These are phyloP conservation scores for Platycheirus rosarum DNA, from an alignment of 2,888 invertebrate genomes.

Conservation along the genomic window DNA sequence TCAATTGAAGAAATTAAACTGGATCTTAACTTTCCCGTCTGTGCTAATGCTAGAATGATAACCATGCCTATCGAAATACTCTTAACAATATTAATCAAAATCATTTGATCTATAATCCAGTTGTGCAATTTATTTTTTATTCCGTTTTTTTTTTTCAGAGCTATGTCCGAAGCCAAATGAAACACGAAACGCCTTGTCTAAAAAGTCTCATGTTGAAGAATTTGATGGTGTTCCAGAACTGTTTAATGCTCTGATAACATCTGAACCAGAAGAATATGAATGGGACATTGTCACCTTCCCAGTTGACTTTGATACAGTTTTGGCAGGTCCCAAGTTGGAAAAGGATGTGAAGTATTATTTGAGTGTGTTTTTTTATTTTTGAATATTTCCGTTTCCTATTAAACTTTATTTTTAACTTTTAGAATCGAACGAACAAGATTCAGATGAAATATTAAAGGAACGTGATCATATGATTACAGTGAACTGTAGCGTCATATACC, in stretches of 20 bases:
- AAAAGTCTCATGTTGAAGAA: slow-evolving; percentile 93
- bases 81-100: too few species aligned
- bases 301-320: slow-evolving; percentile 88
- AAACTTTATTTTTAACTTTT: slow-evolving; percentile 71
- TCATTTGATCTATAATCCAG: too few species aligned
- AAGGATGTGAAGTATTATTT: slow-evolving; percentile 88
- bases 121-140: too few species aligned
- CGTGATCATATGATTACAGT: slow-evolving; percentile 85
- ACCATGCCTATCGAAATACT: too few species aligned
- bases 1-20: too few species aligned
- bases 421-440: slow-evolving; percentile 88
- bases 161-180: slow-evolving; percentile 94
- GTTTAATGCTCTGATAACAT: slow-evolving; percentile 90
- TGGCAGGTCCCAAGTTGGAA: slow-evolving; percentile 86
- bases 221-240: slow-evolving; percentile 91
- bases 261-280: slow-evolving; percentile 90
- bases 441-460: slow-evolving; percentile 82
- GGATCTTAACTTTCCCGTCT: too few species aligned
- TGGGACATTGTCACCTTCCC: slow-evolving; percentile 94
- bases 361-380: slow-evolving; percentile 84
- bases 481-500: slow-evolving; percentile 96
- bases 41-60: too few species aligned
- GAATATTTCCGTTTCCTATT: not conserved
- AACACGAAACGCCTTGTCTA: slow-evolving; percentile 88
- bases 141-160: too few species aligned